A percentile compares a stretch with the other conserved stretches of the same genome.
phyloP scores from a whole-genome alignment of 2,113 vertebrate species.

The Ceratotherium simum region DNA sequence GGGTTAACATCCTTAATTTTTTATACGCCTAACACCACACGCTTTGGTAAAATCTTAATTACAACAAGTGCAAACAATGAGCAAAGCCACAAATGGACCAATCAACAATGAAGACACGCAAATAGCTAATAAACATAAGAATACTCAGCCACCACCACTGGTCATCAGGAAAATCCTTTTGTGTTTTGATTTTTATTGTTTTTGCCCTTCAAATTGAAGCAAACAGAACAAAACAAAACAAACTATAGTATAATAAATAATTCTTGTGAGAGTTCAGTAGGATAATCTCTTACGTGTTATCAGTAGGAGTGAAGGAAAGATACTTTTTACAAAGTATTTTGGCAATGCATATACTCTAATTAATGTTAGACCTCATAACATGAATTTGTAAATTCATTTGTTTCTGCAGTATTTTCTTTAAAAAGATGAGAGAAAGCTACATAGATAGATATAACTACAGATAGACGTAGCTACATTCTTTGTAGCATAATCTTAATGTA shows the following conservation, averaged over 20 bases:
- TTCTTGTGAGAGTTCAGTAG: neutral
- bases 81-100: neutral
- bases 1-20: neutral
- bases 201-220: neutral
- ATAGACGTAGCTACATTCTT: neutral
- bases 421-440: neutral
- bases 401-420: conserved; percentile 4
- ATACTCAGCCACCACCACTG: neutral
- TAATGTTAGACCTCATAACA: neutral
- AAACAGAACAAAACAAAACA: conserved; percentile 11
- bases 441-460: neutral
- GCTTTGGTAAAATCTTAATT: neutral
- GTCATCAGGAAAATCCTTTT: neutral
- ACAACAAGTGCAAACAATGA: neutral
- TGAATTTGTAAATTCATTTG: neutral
- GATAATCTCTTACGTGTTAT: neutral
- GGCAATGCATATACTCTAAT: neutral
- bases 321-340: neutral
- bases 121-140: neutral
- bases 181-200: neutral
- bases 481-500: neutral
- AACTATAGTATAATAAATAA: neutral
- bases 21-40: neutral
- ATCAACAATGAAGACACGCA: neutral
- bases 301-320: neutral